Conservation (phyloP, 2,113 vertebrate species). For the Festucalex cinctus region DNA sequence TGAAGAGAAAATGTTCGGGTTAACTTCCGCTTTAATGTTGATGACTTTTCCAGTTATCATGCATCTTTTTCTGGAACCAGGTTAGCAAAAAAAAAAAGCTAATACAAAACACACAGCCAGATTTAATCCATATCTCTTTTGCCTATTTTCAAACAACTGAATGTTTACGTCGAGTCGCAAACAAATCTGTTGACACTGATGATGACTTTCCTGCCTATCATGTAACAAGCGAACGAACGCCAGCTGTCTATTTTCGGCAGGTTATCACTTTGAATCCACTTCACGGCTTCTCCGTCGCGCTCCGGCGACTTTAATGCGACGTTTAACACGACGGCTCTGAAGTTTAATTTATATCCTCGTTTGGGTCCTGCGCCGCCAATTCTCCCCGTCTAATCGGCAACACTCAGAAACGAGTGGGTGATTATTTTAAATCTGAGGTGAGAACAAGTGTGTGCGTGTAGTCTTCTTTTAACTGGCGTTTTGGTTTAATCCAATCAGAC, state of each 20-base stretch:
- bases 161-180: not conserved
- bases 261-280: conserved; percentile 3
- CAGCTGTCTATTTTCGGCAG: conserved; percentile 10
- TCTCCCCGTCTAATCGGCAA: conserved; percentile 18
- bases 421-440: conserved; percentile 20
- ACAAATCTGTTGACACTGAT: not conserved
- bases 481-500: not conserved
- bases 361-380: conserved; percentile 25
- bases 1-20: no score
- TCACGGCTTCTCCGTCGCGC: conserved; percentile 9
- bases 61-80: no score
- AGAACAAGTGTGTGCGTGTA: not conserved
- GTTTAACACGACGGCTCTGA: conserved; percentile 27
- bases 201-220: not conserved
- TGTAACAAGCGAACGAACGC: no score
- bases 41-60: no score
- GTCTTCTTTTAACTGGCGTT: not conserved
- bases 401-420: conserved; percentile 14
- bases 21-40: no score
- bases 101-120: no score
- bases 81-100: no score
- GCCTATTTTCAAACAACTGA: not conserved
- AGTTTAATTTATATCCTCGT: conserved; percentile 34
- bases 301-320: conserved; percentile 28
- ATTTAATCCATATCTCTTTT: not conserved